Percentiles rank a stretch among this genome's conserved stretches.
Conservation (phyloP, 37 sponge, comb jelly and placozoan genomes). For the Beroe forskalii region DNA sequence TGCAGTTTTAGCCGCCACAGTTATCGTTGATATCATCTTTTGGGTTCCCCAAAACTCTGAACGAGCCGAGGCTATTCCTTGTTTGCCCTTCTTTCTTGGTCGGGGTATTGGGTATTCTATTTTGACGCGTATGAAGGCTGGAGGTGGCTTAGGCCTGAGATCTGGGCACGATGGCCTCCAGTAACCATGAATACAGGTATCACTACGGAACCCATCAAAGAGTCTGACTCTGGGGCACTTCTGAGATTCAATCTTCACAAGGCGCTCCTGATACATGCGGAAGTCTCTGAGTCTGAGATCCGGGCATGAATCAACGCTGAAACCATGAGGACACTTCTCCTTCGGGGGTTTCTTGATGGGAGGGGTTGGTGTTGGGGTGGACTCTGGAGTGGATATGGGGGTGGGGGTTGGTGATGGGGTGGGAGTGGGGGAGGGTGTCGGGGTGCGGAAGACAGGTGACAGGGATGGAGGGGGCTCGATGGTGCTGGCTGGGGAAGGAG, state of each 20-base stretch:
- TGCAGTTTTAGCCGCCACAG: background rate
- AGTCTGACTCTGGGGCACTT: background rate
- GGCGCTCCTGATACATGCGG: background rate
- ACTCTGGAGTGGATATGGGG: background rate
- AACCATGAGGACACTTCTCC: background rate
- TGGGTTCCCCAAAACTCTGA: background rate
- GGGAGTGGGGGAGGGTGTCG: background rate
- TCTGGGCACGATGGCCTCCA: background rate
- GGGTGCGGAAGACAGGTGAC: background rate
- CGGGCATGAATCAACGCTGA: background rate
- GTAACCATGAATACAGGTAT: background rate
- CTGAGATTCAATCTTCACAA: background rate
- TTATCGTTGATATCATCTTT: background rate
- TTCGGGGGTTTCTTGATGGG: background rate
- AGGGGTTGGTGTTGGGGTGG: background rate
- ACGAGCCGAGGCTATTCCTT: background rate
- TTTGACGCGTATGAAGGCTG: background rate
- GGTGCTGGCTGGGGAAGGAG: background rate
- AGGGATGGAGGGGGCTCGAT: background rate
- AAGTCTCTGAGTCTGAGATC: background rate
- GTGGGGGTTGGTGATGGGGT: background rate
- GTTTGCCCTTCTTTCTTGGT: background rate
- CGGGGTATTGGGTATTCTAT: background rate
- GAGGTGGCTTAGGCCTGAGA: background rate
- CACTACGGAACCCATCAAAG: background rate